These are phyloP conservation scores for Drosophila arizonae DNA, from an alignment of 1,140 invertebrate species.

Conservation along the genomic window DNA sequence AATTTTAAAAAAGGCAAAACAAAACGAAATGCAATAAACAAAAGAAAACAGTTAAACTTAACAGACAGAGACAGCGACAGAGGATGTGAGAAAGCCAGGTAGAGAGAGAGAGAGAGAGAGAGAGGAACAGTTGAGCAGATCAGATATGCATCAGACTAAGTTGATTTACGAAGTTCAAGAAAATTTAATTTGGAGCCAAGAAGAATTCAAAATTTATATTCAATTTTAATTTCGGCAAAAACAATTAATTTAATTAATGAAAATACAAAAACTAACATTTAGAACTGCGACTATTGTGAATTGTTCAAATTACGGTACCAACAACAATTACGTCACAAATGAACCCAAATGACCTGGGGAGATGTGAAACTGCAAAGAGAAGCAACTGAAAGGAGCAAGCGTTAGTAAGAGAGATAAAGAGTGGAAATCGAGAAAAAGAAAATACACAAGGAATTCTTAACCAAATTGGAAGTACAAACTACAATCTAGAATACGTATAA, in stretches of 20 bases:
- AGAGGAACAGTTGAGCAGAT: slow-evolving; percentile 27
- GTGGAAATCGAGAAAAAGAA: slow-evolving; percentile 57
- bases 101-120: slow-evolving; percentile 32
- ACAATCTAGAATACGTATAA: slow-evolving; percentile 78
- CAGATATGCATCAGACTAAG: neutral
- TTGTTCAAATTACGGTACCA: slow-evolving; percentile 76
- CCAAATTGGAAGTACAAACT: slow-evolving; percentile 82
- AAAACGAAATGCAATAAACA: slow-evolving; percentile 52
- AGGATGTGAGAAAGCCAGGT: slow-evolving; percentile 37
- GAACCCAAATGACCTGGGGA: slow-evolving; percentile 28
- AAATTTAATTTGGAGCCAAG: slow-evolving; percentile 68
- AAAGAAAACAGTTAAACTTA: slow-evolving; percentile 35
- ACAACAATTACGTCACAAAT: slow-evolving; percentile 69
- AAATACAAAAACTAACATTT: slow-evolving; percentile 48
- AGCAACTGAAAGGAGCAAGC: slow-evolving; percentile 16
- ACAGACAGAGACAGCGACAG: slow-evolving; percentile 34
- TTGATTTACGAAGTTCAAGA: neutral
- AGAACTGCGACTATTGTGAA: slow-evolving; percentile 75
- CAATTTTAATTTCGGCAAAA: slow-evolving; percentile 66
- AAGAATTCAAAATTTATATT: slow-evolving; percentile 61
- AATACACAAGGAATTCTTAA: slow-evolving; percentile 81
- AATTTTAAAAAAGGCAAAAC: slow-evolving; percentile 53
- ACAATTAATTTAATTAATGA: slow-evolving; percentile 72
- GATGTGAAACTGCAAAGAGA: slow-evolving; percentile 40
- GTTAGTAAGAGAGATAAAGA: slow-evolving; percentile 25